Evolutionary conservation across 1,140 invertebrate genomes (phyloP), one percentile per base, ranked within the genome.

Genomic region (Piezodorus guildinii): DNA sequence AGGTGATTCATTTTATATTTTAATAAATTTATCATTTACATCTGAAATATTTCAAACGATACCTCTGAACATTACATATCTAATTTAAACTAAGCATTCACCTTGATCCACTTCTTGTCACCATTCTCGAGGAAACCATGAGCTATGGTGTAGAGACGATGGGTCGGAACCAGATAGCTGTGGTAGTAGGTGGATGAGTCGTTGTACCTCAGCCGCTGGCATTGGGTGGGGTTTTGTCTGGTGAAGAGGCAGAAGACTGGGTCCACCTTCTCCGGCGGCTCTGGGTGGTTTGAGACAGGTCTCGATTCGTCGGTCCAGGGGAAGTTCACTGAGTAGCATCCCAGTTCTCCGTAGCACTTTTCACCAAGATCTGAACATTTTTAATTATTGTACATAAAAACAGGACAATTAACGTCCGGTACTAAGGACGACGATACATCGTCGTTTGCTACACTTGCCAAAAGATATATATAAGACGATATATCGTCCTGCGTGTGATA

Each of bases 91-190:
- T 16, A 46, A 46, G 17, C 3, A 2, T 34, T 23, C 75, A 91
- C 87, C 71, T 77, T 71, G 6, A 79, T 73, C 90, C 90, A 93
- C 34, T 78, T 75, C 68, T 86, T 85, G 65, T 85, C 79, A 5
- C 90, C 89, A 51, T 85, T 83, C 70, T 94, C 91, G 39, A 93
- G 74, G 71, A 90, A 94, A 9, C 91, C 91, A 70, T 94, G 91
- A 12, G 85, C 80, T 39, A 94, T 82, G 64, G 93, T 79, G 70
- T 84, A 91, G 45, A 87, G 79, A 25, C 83, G 83, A 17, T 80
- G 80, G 4, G 74, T 71, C 2, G 80, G 76, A 70, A 83, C 79
- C 1, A 89, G 75, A 46, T 80, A 81, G 16, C 83, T 76, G 45
- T 75, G 73, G 21, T 69, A 74, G 27, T 88, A 80, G 21, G 79